phyloP scores from a whole-genome alignment of 2,113 vertebrate genomes.

The Antigone vipio region DNA sequence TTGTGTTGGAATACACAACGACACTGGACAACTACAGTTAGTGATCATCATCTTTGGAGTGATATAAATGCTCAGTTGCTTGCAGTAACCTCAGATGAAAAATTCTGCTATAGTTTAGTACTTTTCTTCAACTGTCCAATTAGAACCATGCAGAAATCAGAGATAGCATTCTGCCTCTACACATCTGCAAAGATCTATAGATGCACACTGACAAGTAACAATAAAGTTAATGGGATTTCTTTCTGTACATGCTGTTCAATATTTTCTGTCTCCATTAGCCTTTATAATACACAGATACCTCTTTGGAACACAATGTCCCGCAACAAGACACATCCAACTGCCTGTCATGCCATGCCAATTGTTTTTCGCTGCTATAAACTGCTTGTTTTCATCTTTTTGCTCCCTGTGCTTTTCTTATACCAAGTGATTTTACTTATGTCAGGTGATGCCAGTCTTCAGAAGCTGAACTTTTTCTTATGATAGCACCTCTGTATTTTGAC shows the following conservation, averaged over 20 bases:
- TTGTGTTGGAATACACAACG: not conserved
- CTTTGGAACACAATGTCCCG: not conserved
- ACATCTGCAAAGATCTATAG: not conserved
- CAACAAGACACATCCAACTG: not conserved
- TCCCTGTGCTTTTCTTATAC: not conserved
- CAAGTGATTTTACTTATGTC: not conserved
- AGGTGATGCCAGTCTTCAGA: not conserved
- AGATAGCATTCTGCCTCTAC: not conserved
- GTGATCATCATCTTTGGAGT: not conserved
- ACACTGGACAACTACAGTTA: not conserved
- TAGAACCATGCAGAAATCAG: not conserved
- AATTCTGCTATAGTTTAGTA: not conserved
- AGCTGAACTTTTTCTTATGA: not conserved
- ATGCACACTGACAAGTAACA: too few relatives aligned
- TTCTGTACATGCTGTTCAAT: not conserved
- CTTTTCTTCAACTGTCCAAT: not conserved
- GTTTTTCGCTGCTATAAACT: not conserved
- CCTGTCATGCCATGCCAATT: not conserved
- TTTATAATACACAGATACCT: not conserved
- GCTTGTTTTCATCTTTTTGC: not conserved
- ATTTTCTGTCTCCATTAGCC: not conserved
- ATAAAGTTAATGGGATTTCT: not conserved
- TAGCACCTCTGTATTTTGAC: not conserved
- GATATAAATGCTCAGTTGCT: not conserved
- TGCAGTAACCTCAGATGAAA: not conserved